These are phyloP conservation scores for Horisme vitalbata DNA, from an alignment of 2,888 invertebrate species.

Conservation along the genomic window DNA sequence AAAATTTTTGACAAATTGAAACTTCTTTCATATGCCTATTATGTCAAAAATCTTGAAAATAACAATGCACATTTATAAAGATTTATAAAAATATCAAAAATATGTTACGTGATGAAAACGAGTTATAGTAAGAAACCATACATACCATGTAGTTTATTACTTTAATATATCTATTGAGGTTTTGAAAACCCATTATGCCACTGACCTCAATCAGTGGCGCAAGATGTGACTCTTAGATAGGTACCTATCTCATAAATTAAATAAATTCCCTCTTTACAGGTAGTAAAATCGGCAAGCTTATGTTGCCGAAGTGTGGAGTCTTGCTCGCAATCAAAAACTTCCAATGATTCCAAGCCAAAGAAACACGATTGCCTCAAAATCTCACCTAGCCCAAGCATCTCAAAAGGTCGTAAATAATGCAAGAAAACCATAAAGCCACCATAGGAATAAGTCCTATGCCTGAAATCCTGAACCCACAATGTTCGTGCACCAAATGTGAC, in stretches of 20 bases:
- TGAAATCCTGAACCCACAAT: slow-evolving; percentile 30
- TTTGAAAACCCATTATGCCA: too few species aligned
- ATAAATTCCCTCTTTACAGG: slow-evolving; percentile 34
- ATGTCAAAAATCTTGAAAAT: slow-evolving; percentile 5
- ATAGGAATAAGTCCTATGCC: slow-evolving; percentile 1
- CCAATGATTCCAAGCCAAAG: slow-evolving; percentile 26
- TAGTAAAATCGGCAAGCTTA: slow-evolving; percentile 34
- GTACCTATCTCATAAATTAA: too few species aligned
- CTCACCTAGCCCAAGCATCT: slow-evolving; percentile 7
- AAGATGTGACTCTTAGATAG: too few species aligned
- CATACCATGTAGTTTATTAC: too few species aligned
- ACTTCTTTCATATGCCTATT: slow-evolving; percentile 6
- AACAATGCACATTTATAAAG: background rate
- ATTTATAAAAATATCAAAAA: background rate
- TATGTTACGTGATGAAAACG: slow-evolving; percentile 3
- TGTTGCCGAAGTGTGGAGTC: slow-evolving; percentile 33
- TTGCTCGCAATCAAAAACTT: slow-evolving; percentile 14
- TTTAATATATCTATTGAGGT: too few species aligned
- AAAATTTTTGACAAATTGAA: background rate
- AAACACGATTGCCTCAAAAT: slow-evolving; percentile 34
- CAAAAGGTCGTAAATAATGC: slow-evolving; percentile 13
- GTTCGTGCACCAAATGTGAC: slow-evolving; percentile 55
- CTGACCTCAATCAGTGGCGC: too few species aligned
- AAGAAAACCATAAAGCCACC: slow-evolving; percentile 4
- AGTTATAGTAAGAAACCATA: too few species aligned